Percentiles rank a stretch among this genome's conserved stretches.
These are phyloP conservation scores for Trissolcus brochymenae DNA, from an alignment of 2,888 invertebrate species.

Conservation along the genomic window DNA sequence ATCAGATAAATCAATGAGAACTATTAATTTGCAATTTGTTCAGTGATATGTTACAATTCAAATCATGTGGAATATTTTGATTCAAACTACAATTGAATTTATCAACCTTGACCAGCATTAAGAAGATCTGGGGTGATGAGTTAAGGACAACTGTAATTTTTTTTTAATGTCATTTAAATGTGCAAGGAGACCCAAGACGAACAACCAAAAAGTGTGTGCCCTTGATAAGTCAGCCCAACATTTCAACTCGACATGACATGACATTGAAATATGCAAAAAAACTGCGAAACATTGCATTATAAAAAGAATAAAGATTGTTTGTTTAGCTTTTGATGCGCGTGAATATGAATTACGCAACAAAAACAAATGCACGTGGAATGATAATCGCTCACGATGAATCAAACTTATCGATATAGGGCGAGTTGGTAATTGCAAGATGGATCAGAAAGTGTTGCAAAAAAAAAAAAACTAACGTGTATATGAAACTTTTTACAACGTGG, in stretches of 20 bases:
- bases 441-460: constrained; percentile 8
- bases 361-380: constrained; percentile 22
- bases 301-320: constrained; percentile 24
- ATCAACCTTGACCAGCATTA: constrained; percentile 47
- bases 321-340: constrained; percentile 14
- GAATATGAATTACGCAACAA: constrained; percentile 19
- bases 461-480: constrained; percentile 16
- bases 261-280: constrained; percentile 18
- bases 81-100: constrained; percentile 13
- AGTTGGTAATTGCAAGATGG: constrained; percentile 8
- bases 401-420: constrained; percentile 12
- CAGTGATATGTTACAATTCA: too few relatives aligned
- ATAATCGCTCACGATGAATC: constrained; percentile 16
- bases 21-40: too few relatives aligned
- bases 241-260: constrained; percentile 31
- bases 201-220: constrained; percentile 26
- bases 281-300: constrained; percentile 7
- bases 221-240: constrained; percentile 36
- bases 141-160: neutral
- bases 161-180: constrained; percentile 34
- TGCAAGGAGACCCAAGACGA: constrained; percentile 31
- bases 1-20: too few relatives aligned
- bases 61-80: too few relatives aligned
- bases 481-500: constrained; percentile 10
- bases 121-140: constrained; percentile 2